These are phyloP conservation scores for Lacanobia oleracea DNA, from an alignment of 2,888 invertebrate genomes.

Conservation along the genomic window DNA sequence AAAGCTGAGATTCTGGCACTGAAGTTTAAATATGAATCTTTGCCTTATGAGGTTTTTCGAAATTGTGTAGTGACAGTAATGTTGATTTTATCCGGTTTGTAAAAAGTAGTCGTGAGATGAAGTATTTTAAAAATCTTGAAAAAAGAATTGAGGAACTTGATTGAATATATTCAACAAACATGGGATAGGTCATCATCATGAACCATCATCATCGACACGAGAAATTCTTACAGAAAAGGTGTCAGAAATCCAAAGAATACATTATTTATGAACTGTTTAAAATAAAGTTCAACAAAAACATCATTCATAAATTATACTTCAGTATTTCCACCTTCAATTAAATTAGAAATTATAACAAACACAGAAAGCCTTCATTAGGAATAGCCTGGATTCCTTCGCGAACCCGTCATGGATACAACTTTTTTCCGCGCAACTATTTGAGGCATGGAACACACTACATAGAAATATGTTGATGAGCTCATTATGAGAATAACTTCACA, in stretches of 20 bases:
- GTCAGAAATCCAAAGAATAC: not conserved
- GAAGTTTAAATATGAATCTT: not conserved
- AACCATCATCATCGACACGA: not conserved
- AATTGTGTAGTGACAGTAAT: not conserved
- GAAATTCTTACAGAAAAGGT: not conserved
- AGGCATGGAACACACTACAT: slow-evolving; percentile 43
- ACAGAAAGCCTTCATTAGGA: slow-evolving; percentile 37
- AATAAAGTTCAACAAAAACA: slow-evolving; percentile 4
- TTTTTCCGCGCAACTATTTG: slow-evolving; percentile 50
- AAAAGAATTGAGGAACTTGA: not conserved
- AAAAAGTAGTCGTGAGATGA: not conserved
- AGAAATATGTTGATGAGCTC: slow-evolving; percentile 63
- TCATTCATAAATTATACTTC: not conserved
- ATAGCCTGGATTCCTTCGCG: slow-evolving; percentile 41
- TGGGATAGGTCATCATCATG: not conserved
- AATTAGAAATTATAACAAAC: slow-evolving; percentile 32
- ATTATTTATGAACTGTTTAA: slow-evolving; percentile 4
- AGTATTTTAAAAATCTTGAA: not conserved
- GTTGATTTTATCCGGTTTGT: not conserved
- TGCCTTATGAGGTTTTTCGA: not conserved
- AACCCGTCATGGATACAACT: slow-evolving; percentile 32
- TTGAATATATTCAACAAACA: not conserved
- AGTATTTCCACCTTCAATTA: slow-evolving; percentile 35
- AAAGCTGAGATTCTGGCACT: slow-evolving; percentile 21
- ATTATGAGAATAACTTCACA: slow-evolving; percentile 63